A percentile compares a stretch with the other conserved stretches of the same genome.
phyloP scores from a whole-genome alignment of 35 echinoderm and acorn worm genomes.

The Strongylocentrotus purpuratus region DNA sequence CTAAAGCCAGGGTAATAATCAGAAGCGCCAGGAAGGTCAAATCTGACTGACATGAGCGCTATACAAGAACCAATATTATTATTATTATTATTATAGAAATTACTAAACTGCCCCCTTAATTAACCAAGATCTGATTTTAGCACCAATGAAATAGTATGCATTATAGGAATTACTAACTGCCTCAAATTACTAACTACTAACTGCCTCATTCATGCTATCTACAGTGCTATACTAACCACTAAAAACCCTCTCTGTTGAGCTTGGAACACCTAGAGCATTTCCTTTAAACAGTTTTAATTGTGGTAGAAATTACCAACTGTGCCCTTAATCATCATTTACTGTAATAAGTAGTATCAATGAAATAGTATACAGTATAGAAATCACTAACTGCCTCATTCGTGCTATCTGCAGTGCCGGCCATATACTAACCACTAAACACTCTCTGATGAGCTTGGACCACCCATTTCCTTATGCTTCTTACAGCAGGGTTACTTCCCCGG shows the following conservation, averaged over 20 bases:
- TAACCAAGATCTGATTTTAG: not conserved
- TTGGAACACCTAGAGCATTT: not conserved
- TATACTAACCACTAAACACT: slow-evolving; percentile 4
- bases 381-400: not conserved
- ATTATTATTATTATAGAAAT: no score
- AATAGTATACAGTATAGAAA: not conserved
- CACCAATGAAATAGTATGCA: not conserved
- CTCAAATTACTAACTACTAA: not conserved
- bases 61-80: no score
- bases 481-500: slow-evolving; percentile 98
- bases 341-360: no score
- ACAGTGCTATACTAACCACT: not conserved
- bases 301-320: no score
- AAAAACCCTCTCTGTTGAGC: slow-evolving; percentile 29
- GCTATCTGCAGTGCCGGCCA: not conserved
- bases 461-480: slow-evolving; percentile 48
- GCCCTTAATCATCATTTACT: not conserved
- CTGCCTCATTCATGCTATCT: not conserved
- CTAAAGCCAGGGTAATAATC: no score
- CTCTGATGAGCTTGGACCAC: slow-evolving; percentile 31
- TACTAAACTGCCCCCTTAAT: no score
- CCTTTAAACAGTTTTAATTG: no score
- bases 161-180: not conserved
- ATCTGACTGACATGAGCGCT: no score
- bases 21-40: no score